phyloP scores from a whole-genome alignment of 2,113 vertebrate species.

The Sisor rabdophorus region DNA sequence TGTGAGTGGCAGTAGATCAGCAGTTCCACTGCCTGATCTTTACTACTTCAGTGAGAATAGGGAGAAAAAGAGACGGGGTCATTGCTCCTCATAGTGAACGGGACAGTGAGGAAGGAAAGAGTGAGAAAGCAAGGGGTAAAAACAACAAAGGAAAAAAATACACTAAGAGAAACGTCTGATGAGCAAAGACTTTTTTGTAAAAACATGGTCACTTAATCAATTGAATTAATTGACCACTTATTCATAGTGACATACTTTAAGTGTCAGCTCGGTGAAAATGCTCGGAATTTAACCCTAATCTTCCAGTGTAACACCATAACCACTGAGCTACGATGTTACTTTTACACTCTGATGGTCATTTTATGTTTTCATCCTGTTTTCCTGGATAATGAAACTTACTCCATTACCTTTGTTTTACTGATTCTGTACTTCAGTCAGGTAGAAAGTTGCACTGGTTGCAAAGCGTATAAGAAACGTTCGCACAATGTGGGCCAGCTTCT shows the following conservation, averaged over 20 bases:
- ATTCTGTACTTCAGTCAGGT: no score
- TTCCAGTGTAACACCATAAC: no score
- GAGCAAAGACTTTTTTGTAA: neutral
- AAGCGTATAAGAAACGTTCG: no score
- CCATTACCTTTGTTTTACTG: no score
- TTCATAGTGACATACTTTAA: neutral
- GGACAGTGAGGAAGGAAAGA: neutral
- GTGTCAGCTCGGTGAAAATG: no score
- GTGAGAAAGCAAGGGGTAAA: neutral
- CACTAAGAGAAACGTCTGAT: neutral
- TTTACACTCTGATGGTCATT: no score
- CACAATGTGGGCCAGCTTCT: no score
- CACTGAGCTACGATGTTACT: no score
- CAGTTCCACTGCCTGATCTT: conserved; percentile 60
- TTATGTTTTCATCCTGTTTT: no score
- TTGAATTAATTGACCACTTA: neutral
- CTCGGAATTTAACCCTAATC: no score
- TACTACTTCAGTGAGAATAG: conserved; percentile 54
- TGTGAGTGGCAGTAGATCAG: conserved; percentile 64
- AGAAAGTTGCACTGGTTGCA: no score
- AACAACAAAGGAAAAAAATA: neutral
- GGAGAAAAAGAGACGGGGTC: conserved; percentile 38
- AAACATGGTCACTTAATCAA: neutral
- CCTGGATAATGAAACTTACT: no score
- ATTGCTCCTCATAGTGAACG: neutral